Evolutionary conservation across 92 coral and sea anemone genomes (phyloP), one percentile per base, ranked within the genome.

Genomic region (Galaxea fascicularis): DNA sequence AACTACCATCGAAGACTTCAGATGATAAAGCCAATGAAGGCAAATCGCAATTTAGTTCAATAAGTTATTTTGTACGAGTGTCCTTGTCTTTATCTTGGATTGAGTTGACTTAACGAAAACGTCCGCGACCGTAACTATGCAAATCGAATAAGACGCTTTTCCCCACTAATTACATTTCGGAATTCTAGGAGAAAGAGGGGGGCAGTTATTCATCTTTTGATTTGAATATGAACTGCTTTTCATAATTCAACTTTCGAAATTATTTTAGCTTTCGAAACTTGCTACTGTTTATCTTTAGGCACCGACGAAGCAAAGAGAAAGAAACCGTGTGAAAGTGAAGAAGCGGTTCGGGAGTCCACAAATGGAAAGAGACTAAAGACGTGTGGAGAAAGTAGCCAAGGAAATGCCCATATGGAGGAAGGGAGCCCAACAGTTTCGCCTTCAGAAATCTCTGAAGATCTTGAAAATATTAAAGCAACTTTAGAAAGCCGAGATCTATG

Each of bases 401-500:
- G 51, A 21, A n/a, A 25, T 13, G 54, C 24, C 8, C 24, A 5
- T 60, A 58, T 49, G 16, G 53, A 46, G 25, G 30, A 30, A 24
- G 3, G 65, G 4, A 26, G 46, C 9, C 57, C 27, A 3, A 35
- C 78, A 45, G 72, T 52, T 49, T 77, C 87, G 49, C 7, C 73
- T n/a, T 14, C 83, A 47, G 84, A 66, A 65, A 46, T 51, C 45
- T 71, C 69, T 28, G 85, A 79, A 30, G 98, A 89, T 52, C 76
- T 93, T 59, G 90, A 84, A 58, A 87, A 67, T 44, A 83, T 92
- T 5, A 82, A 86, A 29, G 93, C 93, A 57, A 62, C 88, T 26
- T 77, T 92, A 30, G 94, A 93, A 71, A 90, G 95, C 58, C 82
- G 89, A 82, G 95, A 93, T 65, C 80, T 93, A 31, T 93, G 95